phyloP scores from a whole-genome alignment of 2,888 invertebrate genomes.

The Tenthredo scrophulariae region DNA sequence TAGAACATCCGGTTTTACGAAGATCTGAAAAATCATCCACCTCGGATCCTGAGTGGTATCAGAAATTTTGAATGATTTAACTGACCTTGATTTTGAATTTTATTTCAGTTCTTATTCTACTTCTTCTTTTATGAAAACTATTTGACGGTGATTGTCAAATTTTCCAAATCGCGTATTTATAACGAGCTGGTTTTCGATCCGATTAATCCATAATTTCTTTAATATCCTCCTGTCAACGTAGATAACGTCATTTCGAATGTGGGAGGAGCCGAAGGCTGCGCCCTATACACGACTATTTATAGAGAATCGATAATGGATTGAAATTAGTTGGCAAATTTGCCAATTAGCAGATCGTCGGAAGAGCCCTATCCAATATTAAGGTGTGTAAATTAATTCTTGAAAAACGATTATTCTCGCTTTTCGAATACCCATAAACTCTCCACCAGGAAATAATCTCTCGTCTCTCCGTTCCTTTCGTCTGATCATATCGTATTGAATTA shows the following conservation, averaged over 20 bases:
- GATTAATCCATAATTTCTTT: neutral
- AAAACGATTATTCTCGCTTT: neutral
- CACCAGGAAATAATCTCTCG: too few species aligned
- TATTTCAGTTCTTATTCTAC: neutral
- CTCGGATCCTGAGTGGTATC: neutral
- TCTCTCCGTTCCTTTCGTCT: too few species aligned
- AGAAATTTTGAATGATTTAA: neutral
- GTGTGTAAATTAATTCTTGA: neutral
- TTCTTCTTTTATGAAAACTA: neutral
- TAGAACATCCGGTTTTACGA: too few species aligned
- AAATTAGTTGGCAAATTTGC: constrained; percentile 46
- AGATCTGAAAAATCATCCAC: too few species aligned
- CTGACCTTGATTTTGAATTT: neutral
- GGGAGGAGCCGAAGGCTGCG: neutral
- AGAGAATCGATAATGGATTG: constrained; percentile 50
- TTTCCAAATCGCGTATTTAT: neutral
- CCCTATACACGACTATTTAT: constrained; percentile 39
- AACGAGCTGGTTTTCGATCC: neutral
- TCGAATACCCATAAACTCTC: too few species aligned
- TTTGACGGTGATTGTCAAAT: neutral
- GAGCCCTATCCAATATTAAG: neutral
- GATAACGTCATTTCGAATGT: constrained; percentile 1
- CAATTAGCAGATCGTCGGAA: constrained; percentile 30
- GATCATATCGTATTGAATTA: too few species aligned
- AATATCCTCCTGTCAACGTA: constrained; percentile 41